Conservation (phyloP, 2,797 vertebrate species). For the Loris lydekkerianus region DNA sequence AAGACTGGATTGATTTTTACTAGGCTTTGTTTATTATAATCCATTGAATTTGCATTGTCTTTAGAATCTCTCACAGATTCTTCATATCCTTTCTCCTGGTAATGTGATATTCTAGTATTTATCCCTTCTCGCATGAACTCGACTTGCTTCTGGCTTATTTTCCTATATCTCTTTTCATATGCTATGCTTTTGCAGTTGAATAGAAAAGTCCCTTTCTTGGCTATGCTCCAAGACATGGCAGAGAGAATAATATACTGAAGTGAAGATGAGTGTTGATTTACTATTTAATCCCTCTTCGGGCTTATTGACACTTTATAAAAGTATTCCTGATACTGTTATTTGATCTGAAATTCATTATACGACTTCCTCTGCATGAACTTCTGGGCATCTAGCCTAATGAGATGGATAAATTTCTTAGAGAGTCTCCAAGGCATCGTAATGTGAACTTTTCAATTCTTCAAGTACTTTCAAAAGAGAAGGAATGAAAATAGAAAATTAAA, state of each 20-base stretch:
- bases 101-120: background rate
- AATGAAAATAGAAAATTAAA: constrained; percentile 64
- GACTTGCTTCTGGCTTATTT: background rate
- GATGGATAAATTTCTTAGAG: constrained; percentile 80
- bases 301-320: constrained; percentile 65
- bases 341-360: constrained; percentile 73
- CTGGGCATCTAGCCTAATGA: constrained; percentile 81
- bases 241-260: constrained; percentile 28
- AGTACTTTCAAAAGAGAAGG: constrained; percentile 60
- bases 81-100: background rate
- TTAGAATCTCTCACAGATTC: background rate
- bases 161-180: background rate
- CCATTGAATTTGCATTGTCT: background rate
- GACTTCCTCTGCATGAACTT: constrained; percentile 64
- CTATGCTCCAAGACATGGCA: constrained; percentile 17
- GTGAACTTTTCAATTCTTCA: constrained; percentile 69
- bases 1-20: background rate
- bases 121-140: background rate
- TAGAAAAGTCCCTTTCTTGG: background rate
- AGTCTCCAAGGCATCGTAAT: constrained; percentile 65
- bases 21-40: background rate
- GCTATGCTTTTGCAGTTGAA: background rate
- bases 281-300: constrained; percentile 54
- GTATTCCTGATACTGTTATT: constrained; percentile 57
- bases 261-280: constrained; percentile 57